phyloP scores from a whole-genome alignment of 64 coral and sea anemone genomes.

The Montipora sp. region DNA sequence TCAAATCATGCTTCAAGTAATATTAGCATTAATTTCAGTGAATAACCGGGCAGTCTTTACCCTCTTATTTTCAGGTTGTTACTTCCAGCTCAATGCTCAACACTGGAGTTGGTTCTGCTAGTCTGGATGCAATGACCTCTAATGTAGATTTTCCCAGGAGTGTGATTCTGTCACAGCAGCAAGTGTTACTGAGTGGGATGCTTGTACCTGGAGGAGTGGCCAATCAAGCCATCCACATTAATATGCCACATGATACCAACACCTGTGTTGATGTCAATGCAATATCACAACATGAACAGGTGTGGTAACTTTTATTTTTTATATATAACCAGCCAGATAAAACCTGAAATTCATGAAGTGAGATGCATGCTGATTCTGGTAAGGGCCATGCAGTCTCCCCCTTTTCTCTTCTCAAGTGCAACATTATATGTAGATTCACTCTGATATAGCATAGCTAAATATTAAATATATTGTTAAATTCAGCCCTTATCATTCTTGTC shows the following conservation, averaged over 20 bases:
- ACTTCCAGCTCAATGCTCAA: slow-evolving; percentile 69
- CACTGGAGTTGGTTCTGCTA: slow-evolving; percentile 47
- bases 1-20: too few relatives aligned
- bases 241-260: slow-evolving; percentile 45
- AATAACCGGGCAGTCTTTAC: background rate
- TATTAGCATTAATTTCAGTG: too few relatives aligned
- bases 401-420: too few relatives aligned
- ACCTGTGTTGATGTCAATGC: slow-evolving; percentile 6
- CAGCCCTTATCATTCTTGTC: too few relatives aligned
- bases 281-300: slow-evolving; percentile 20
- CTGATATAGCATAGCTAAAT: too few relatives aligned
- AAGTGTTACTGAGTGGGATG: slow-evolving; percentile 81
- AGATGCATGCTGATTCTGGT: too few relatives aligned
- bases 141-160: slow-evolving; percentile 68
- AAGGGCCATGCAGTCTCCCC: too few relatives aligned
- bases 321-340: too few relatives aligned
- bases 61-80: slow-evolving; percentile 56
- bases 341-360: too few relatives aligned
- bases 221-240: slow-evolving; percentile 72
- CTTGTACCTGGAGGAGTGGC: slow-evolving; percentile 67
- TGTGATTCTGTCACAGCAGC: slow-evolving; percentile 76
- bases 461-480: too few relatives aligned
- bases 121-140: slow-evolving; percentile 71
- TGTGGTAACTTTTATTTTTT: background rate
- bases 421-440: too few relatives aligned